These are phyloP conservation scores for Ellobius talpinus DNA, from an alignment of 2,113 vertebrate species.

Conservation along the genomic window DNA sequence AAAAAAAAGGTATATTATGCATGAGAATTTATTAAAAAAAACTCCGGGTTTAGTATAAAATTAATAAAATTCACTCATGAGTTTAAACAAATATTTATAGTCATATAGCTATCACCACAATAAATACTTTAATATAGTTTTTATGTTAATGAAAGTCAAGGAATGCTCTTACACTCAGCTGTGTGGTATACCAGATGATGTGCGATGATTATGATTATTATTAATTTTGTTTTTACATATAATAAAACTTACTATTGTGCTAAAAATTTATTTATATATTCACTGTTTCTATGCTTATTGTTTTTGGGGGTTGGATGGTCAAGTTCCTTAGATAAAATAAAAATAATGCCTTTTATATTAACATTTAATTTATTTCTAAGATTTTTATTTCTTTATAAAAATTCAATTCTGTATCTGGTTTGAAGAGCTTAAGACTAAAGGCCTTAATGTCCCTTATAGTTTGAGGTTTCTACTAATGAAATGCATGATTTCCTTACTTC, in stretches of 20 bases:
- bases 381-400: not conserved
- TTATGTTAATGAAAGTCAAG: slow-evolving; percentile 35
- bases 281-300: not conserved
- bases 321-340: slow-evolving; percentile 28
- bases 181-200: not conserved
- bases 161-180: not conserved
- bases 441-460: not conserved
- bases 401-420: not conserved
- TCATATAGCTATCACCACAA: slow-evolving; percentile 15
- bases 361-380: not conserved
- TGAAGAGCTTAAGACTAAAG: not conserved
- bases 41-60: not conserved
- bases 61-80: not conserved
- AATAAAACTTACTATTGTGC: not conserved
- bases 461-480: not conserved
- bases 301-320: not conserved
- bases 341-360: not conserved
- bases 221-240: not conserved
- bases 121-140: slow-evolving; percentile 22
- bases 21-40: not conserved
- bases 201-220: not conserved
- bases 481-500: not conserved
- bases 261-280: not conserved
- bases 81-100: slow-evolving; percentile 23
- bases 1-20: slow-evolving; percentile 65